These are phyloP conservation scores for Drosophila chauvacae DNA, from an alignment of 1,140 invertebrate genomes.

Conservation along the genomic window DNA sequence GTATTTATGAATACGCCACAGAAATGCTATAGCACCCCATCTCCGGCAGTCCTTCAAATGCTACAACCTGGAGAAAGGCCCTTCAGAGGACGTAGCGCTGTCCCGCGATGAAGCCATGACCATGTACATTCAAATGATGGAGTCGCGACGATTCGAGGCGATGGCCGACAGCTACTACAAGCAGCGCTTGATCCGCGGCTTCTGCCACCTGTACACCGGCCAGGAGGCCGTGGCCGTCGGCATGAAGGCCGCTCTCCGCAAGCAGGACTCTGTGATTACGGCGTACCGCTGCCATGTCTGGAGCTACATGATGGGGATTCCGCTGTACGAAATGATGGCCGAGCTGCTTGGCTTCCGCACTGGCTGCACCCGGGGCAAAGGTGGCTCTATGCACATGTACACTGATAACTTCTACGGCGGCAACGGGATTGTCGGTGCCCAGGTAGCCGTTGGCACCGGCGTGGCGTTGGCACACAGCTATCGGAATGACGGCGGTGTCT, in stretches of 20 bases:
- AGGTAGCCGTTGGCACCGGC: conserved; percentile 97
- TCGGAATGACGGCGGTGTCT: conserved; percentile 90
- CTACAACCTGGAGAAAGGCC: conserved; percentile 94
- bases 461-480: conserved; percentile 97
- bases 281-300: conserved; percentile 89
- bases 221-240: conserved; percentile 88
- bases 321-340: conserved; percentile 90
- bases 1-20: not conserved
- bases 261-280: conserved; percentile 90
- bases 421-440: conserved; percentile 99
- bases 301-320: conserved; percentile 91
- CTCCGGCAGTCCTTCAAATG: conserved; percentile 86
- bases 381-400: conserved; percentile 88
- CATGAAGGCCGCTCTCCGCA: conserved; percentile 87
- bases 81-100: conserved; percentile 86
- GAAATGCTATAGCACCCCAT: not conserved
- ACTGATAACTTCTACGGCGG: conserved; percentile 91
- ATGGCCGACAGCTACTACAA: conserved; percentile 90
- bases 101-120: conserved; percentile 88
- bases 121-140: conserved; percentile 88
- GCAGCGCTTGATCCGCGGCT: conserved; percentile 91
- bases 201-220: conserved; percentile 93
- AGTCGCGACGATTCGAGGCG: conserved; percentile 89
- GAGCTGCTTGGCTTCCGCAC: conserved; percentile 93
- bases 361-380: conserved; percentile 91